Conservation (phyloP, 2,797 vertebrate genomes). For the Mormyrus proboscirostris region DNA sequence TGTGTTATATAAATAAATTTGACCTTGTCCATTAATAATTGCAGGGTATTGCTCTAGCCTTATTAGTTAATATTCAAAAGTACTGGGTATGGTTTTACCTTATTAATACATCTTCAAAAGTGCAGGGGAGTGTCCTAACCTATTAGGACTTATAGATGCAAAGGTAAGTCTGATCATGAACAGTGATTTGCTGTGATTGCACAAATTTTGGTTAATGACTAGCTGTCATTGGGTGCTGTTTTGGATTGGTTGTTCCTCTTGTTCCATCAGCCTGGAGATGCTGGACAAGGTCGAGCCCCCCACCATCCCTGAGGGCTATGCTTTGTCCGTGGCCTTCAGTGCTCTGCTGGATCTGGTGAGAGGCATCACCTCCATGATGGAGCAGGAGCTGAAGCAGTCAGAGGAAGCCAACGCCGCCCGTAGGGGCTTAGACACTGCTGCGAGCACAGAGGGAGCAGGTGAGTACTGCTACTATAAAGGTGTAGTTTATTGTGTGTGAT, state of each 20-base stretch:
- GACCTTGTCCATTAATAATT: not conserved
- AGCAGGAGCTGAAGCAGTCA: conserved; percentile 68
- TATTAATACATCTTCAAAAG: not conserved
- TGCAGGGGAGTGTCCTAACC: not conserved
- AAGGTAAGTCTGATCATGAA: not conserved
- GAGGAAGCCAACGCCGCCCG: not conserved
- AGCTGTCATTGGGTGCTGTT: not conserved
- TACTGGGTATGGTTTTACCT: not conserved
- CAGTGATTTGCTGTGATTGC: not conserved
- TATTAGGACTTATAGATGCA: not conserved
- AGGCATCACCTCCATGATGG: conserved; percentile 93
- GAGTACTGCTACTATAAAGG: conserved; percentile 27
- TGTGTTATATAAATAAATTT: not conserved
- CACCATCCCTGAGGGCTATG: conserved; percentile 94
- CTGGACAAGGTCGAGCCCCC: conserved; percentile 97
- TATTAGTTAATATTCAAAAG: not conserved
- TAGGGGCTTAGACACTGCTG: conserved; percentile 15
- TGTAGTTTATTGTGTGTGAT: not conserved
- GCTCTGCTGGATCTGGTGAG: conserved; percentile 92
- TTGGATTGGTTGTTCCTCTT: not conserved
- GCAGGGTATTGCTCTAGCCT: not conserved
- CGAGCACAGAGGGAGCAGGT: conserved; percentile 46
- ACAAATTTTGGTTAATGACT: not conserved
- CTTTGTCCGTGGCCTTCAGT: conserved; percentile 97
- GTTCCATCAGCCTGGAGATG: conserved; percentile 80